Percentiles rank a stretch among this genome's conserved stretches.
Evolutionary conservation across 2,888 invertebrate genomes (phyloP).

Genomic region (Parthenolecanium corni): DNA sequence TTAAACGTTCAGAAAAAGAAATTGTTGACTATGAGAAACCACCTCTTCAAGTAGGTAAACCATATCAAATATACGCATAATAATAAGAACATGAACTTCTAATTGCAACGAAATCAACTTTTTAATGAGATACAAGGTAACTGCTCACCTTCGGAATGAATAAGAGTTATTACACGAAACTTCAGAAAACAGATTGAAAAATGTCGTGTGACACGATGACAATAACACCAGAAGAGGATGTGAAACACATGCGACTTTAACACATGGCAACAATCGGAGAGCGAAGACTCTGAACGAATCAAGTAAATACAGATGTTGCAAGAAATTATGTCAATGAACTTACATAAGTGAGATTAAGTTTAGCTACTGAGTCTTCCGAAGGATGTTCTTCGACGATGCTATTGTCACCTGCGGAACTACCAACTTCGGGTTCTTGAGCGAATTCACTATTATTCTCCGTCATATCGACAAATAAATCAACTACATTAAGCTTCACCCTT

Average conservation of each 20-base stretch:
- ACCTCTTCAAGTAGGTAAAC: too few relatives aligned
- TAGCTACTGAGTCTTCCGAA: background rate
- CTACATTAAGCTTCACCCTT: too few relatives aligned
- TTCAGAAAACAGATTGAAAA: too few relatives aligned
- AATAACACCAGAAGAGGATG: too few relatives aligned
- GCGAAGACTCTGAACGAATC: background rate
- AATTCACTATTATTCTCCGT: conserved; percentile 21
- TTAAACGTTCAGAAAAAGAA: too few relatives aligned
- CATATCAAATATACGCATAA: too few relatives aligned
- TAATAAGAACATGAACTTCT: too few relatives aligned
- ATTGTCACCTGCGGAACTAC: conserved; percentile 1
- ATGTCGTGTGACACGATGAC: background rate
- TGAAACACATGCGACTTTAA: background rate
- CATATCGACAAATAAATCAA: conserved; percentile 1
- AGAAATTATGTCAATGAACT: background rate
- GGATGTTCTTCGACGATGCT: background rate
- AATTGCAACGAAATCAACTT: too few relatives aligned
- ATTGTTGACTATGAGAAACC: too few relatives aligned
- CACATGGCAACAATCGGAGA: background rate
- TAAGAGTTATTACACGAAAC: too few relatives aligned
- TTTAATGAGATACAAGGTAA: too few relatives aligned
- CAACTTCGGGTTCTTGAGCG: conserved; percentile 10
- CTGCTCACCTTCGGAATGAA: too few relatives aligned
- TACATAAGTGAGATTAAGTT: background rate
- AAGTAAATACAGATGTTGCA: background rate